These are phyloP conservation scores for Propithecus perrieri DNA, from an alignment of 2,797 vertebrate species.

Conservation along the genomic window DNA sequence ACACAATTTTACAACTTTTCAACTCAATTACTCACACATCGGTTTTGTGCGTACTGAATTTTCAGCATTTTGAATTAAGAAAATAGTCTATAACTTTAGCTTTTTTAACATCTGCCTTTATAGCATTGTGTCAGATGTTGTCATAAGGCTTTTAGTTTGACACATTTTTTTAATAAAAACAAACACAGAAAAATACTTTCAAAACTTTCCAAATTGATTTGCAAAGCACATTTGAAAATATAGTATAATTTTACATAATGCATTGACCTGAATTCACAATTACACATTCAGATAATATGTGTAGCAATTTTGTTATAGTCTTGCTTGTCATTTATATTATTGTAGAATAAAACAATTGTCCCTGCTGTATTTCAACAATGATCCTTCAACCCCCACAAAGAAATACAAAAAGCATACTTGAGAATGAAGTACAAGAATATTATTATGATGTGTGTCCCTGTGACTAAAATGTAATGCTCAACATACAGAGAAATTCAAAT, in stretches of 20 bases:
- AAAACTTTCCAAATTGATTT: neutral
- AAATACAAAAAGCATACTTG: neutral
- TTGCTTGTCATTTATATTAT: neutral
- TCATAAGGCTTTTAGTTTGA: neutral
- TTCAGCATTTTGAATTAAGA: neutral
- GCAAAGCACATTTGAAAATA: neutral
- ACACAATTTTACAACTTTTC: neutral
- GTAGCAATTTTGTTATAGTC: conserved; percentile 40
- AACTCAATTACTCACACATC: neutral
- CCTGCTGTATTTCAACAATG: neutral
- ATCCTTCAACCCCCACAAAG: neutral
- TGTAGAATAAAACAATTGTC: neutral
- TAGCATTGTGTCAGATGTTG: neutral
- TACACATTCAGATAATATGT: neutral
- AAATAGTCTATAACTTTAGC: neutral
- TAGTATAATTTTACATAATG: neutral
- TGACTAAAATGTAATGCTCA: conserved; percentile 24
- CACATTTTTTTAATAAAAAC: conserved; percentile 27
- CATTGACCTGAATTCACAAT: conserved; percentile 17
- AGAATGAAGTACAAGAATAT: neutral
- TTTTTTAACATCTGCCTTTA: neutral
- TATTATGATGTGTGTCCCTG: neutral
- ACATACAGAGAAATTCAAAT: neutral
- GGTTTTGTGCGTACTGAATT: neutral
- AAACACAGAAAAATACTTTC: neutral